Conservation (phyloP, 1,140 invertebrate species). For the Drosophila teissieri region DNA sequence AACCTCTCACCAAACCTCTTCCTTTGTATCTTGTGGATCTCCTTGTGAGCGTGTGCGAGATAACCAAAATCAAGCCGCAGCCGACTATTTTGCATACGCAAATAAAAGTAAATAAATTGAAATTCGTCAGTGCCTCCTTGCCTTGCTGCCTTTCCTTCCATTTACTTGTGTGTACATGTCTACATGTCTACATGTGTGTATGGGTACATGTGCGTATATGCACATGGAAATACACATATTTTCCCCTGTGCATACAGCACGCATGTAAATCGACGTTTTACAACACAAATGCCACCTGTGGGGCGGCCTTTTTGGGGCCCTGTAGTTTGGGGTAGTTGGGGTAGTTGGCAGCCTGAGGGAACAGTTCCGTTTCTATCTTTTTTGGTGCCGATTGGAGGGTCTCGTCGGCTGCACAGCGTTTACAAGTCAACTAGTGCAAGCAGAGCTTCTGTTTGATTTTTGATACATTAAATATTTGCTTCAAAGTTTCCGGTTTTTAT, state of each 20-base stretch:
- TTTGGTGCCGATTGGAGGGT: not conserved
- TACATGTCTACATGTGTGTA: not conserved
- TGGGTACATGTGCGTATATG: not conserved
- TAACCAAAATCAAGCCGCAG: slow-evolving; percentile 71
- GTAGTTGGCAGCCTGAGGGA: slow-evolving; percentile 62
- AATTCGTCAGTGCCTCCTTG: slow-evolving; percentile 46
- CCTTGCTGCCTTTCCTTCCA: not conserved
- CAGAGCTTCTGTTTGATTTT: too few species aligned
- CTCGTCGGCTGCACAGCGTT: not conserved
- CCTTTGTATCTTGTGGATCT: not conserved
- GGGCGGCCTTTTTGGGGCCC: slow-evolving; percentile 30
- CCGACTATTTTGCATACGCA: slow-evolving; percentile 74
- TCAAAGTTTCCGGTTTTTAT: too few species aligned
- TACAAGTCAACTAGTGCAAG: not conserved
- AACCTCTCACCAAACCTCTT: not conserved
- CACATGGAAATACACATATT: not conserved
- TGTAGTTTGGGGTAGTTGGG: slow-evolving; percentile 5
- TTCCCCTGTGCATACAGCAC: slow-evolving; percentile 40
- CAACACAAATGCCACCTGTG: slow-evolving; percentile 75
- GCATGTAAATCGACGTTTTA: slow-evolving; percentile 78
- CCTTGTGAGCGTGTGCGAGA: slow-evolving; percentile 2
- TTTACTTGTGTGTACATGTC: not conserved
- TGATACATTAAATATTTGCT: not conserved
- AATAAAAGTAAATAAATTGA: slow-evolving; percentile 81
- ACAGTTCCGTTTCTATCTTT: slow-evolving; percentile 64